phyloP scores from a whole-genome alignment of 2,113 vertebrate species.

The Colius striatus region DNA sequence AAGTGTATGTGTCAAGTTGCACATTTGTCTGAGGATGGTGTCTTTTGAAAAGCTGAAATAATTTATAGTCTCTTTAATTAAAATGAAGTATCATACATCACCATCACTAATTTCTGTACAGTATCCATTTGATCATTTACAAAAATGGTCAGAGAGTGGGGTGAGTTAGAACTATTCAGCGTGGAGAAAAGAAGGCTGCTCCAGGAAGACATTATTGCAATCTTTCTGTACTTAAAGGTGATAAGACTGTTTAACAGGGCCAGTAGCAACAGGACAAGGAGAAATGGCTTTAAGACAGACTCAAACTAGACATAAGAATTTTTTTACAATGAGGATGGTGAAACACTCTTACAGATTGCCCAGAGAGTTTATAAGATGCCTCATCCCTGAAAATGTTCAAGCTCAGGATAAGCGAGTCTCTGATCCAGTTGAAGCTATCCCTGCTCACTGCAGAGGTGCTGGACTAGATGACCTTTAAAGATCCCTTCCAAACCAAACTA shows the following conservation, averaged over 20 bases:
- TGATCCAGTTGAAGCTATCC: not conserved
- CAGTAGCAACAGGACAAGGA: rapidly evolving
- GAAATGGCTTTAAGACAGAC: not conserved
- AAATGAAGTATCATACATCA: not conserved
- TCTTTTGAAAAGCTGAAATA: not conserved
- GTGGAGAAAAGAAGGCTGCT: not conserved
- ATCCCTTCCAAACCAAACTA: not conserved
- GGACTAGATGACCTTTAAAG: not conserved
- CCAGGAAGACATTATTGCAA: rapidly evolving
- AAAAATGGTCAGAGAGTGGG: not conserved
- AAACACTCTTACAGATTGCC: not conserved
- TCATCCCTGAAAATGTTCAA: not conserved
- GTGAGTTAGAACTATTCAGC: not conserved
- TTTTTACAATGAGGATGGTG: not conserved
- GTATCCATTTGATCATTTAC: not conserved
- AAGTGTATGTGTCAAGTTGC: not conserved
- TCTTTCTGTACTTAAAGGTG: not conserved
- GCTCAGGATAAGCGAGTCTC: not conserved
- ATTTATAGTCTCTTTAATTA: not conserved
- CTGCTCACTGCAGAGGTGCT: not conserved
- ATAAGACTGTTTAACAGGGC: not conserved
- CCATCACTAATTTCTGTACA: not conserved
- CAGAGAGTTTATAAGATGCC: not conserved
- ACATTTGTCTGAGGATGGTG: not conserved
- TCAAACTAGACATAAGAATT: not conserved